Conservation (phyloP, 2,888 invertebrate genomes). For the Drosophila antonietae region DNA sequence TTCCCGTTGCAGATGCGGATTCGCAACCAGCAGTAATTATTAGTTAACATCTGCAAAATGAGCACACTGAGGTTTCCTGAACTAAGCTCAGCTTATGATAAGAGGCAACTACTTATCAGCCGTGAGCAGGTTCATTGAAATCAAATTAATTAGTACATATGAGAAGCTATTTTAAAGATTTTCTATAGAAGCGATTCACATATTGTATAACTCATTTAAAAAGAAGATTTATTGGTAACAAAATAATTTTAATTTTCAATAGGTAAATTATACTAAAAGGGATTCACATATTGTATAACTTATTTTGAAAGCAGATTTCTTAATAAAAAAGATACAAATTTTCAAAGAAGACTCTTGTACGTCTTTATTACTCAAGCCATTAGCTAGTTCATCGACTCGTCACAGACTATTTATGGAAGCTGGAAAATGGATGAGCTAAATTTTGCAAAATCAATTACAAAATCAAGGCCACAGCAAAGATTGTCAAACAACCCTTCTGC, state of each 20-base stretch:
- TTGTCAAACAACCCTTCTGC: neutral
- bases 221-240: neutral
- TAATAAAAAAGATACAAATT: no score
- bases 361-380: neutral
- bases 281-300: no score
- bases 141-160: neutral
- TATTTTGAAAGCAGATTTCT: neutral
- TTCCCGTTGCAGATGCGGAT: neutral
- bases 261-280: no score
- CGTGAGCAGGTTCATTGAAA: slow-evolving; percentile 2
- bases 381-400: neutral
- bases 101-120: slow-evolving; percentile 12
- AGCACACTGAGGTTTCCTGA: slow-evolving; percentile 1
- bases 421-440: neutral
- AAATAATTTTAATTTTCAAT: no score
- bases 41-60: slow-evolving; percentile 12
- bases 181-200: no score
- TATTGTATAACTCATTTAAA: neutral
- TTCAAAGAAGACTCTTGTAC: no score
- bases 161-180: neutral
- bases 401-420: neutral
- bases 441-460: neutral
- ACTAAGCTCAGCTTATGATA: slow-evolving; percentile 14
- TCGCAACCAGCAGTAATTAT: neutral
- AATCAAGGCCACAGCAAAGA: neutral